These are phyloP conservation scores for Busseola fusca DNA, from an alignment of 2,888 invertebrate species.

Conservation along the genomic window DNA sequence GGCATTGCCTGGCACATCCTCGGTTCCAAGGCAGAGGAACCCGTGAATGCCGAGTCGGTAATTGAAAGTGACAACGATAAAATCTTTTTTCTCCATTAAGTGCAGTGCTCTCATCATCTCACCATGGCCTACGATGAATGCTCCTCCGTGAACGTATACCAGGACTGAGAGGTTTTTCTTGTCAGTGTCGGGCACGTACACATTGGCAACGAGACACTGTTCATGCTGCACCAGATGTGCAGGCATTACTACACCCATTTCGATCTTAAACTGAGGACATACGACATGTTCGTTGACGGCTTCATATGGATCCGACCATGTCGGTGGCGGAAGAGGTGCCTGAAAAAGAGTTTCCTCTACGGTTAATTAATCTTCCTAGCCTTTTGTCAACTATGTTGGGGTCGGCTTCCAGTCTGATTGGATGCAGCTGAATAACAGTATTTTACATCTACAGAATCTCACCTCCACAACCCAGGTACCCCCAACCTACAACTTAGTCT, in stretches of 20 bases:
- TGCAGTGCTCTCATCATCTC: constrained; percentile 30
- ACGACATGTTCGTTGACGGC: neutral
- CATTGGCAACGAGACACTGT: constrained; percentile 3
- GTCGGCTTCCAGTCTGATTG: too few species aligned
- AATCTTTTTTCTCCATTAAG: constrained; percentile 51
- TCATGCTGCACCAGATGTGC: neutral
- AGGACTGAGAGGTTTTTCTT: neutral
- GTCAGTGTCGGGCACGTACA: neutral
- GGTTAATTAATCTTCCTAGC: neutral
- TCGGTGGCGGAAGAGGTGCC: constrained; percentile 1
- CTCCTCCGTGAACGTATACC: neutral
- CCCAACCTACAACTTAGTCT: too few species aligned
- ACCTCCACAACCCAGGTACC: too few species aligned
- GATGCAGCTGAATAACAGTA: too few species aligned
- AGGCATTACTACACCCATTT: neutral
- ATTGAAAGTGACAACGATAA: constrained; percentile 62
- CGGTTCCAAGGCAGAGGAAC: constrained; percentile 65
- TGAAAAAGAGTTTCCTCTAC: neutral
- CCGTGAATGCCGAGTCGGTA: constrained; percentile 65
- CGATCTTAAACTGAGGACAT: neutral
- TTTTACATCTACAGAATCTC: too few species aligned
- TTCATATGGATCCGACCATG: neutral
- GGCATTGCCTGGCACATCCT: constrained; percentile 67
- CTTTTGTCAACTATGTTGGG: too few species aligned
- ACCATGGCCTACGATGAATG: neutral